A percentile compares a stretch with the other conserved stretches of the same genome.
These are phyloP conservation scores for Drosophila baimaii DNA, from an alignment of 1,140 invertebrate species.

Conservation along the genomic window DNA sequence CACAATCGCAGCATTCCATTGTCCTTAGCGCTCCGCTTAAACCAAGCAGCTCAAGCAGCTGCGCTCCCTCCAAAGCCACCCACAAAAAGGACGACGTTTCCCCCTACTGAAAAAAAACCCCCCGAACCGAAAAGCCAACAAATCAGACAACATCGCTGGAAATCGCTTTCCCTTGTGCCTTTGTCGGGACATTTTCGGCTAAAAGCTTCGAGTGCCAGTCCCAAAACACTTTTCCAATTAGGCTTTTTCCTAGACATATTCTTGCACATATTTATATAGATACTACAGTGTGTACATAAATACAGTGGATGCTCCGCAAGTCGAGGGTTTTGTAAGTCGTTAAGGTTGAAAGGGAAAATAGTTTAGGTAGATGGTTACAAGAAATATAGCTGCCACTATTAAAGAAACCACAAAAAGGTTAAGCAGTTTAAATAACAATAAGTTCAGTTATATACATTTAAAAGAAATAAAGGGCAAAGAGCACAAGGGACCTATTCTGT, in stretches of 20 bases:
- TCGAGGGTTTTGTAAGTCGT: not conserved
- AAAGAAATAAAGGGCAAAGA: too few relatives aligned
- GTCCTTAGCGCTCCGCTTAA: constrained; percentile 54
- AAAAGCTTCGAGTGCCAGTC: constrained; percentile 77
- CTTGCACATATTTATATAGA: constrained; percentile 5
- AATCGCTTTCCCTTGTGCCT: constrained; percentile 44
- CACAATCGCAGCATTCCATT: constrained; percentile 45
- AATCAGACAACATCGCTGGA: constrained; percentile 67
- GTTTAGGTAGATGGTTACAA: too few relatives aligned
- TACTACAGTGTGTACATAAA: constrained; percentile 9
- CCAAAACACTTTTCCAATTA: constrained; percentile 82
- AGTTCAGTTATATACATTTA: too few relatives aligned
- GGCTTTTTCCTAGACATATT: constrained; percentile 57
- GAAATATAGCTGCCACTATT: too few relatives aligned
- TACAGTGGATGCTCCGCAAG: constrained; percentile 1
- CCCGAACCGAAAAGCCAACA: constrained; percentile 59
- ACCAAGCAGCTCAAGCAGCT: constrained; percentile 59
- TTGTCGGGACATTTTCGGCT: constrained; percentile 74
- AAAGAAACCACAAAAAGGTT: too few relatives aligned
- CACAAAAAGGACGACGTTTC: not conserved
- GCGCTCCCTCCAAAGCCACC: constrained; percentile 15
- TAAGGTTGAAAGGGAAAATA: too few relatives aligned
- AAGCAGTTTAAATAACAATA: too few relatives aligned
- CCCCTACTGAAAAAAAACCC: not conserved
- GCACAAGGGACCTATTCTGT: too few relatives aligned